Conservation (phyloP, 2,113 vertebrate genomes). For the Vulpes vulpes region DNA sequence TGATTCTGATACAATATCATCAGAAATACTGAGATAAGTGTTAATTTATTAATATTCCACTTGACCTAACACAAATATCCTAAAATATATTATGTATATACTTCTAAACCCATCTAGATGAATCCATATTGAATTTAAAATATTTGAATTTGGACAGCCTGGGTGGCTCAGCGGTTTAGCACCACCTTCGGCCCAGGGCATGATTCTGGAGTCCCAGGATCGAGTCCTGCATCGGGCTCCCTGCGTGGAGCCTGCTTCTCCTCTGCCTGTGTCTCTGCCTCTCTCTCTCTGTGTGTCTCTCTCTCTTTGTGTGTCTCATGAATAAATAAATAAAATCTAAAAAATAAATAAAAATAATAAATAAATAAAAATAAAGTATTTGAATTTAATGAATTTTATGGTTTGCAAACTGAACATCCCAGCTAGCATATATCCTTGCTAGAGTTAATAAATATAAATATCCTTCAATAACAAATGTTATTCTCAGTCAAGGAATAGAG, state of each 20-base stretch:
- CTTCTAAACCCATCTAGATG: not conserved
- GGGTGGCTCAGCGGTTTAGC: too few relatives aligned
- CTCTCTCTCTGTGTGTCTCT: too few relatives aligned
- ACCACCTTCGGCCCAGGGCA: too few relatives aligned
- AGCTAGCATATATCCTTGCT: not conserved
- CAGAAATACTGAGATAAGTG: not conserved
- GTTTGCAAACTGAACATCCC: not conserved
- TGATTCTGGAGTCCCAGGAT: too few relatives aligned
- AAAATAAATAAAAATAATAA: too few relatives aligned
- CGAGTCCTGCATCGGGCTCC: too few relatives aligned
- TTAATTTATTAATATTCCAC: not conserved
- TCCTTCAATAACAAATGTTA: not conserved
- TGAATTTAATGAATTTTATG: conserved; percentile 9
- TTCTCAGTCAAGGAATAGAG: conserved; percentile 20
- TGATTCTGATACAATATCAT: not conserved
- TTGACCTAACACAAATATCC: not conserved
- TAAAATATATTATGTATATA: not conserved
- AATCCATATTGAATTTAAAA: not conserved
- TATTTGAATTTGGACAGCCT: too few relatives aligned
- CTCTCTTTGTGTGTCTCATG: too few relatives aligned
- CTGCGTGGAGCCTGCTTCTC: too few relatives aligned
- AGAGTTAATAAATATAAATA: conserved; percentile 32
- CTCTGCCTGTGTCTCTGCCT: too few relatives aligned
- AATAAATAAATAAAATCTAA: too few relatives aligned
- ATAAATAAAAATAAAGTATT: too few relatives aligned